Base-by-base conservation (phyloP, 2,113 vertebrate genomes). In the Mirounga angustirostris region DNA sequence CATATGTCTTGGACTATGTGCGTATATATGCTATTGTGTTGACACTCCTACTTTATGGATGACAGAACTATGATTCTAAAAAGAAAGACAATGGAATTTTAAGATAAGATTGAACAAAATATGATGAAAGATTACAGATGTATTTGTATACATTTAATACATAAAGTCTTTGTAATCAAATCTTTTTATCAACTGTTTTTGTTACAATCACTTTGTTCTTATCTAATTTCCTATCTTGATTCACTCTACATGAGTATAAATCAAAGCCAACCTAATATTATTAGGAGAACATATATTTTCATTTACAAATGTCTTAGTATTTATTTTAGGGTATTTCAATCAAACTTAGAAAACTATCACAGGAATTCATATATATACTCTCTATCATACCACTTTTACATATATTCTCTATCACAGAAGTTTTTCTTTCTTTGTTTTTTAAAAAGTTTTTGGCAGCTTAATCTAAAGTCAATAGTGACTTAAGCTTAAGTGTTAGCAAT, bases 401-500 rank as follows among this genome's bases (percentile, higher is more conserved):
- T 24, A 22, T 58, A 36, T 67, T 85, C 15, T 33, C 4, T n/a
- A 87, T n/a, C 3, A 73, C 21, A 50, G 24, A 88, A 50, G 1
- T n/a, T 76, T 86, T 56, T 2, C 50, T 8, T 33, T 82, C 56
- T 8, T 33, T 82, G 5, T 3, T 59, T 46, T 97, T 91, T 97
- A 67, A 79, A 33, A 52, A 21, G 94, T 96, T 95, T 97, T 96
- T 95, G 65, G 28, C 63, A 98, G 21, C 54, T 84, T 21, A 86
- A 92, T 97, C 97, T 96, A 93, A 89, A 97, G 87, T 97, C 46
- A 84, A 33, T 59, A 91, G 16, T 82, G 74, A 71, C 6, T 63
- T 87, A 52, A 85, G 21, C 81, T 98, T 98, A 95, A 98, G 76
- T 87, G 30, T 91, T 97, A 97, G 46, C 52, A 95, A 76, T 0